phyloP scores from a whole-genome alignment of 1,140 invertebrate genomes.

The Ceratosolen fusciceps region DNA sequence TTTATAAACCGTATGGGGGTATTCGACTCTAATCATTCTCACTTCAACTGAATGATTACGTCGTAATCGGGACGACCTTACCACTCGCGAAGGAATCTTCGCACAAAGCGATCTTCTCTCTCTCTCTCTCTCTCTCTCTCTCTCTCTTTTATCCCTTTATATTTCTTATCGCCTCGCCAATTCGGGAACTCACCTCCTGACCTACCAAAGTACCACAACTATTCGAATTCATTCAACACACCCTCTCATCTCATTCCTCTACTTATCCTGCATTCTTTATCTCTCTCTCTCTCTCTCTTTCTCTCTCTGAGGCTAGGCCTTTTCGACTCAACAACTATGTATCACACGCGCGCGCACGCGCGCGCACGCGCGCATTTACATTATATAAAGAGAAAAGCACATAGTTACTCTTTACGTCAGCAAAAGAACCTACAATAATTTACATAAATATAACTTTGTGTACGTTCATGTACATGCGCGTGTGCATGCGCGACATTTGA shows the following conservation, averaged over 20 bases:
- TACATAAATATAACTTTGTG: slow-evolving; percentile 2
- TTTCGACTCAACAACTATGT: not conserved
- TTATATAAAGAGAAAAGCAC: not conserved
- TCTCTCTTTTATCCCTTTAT: no score
- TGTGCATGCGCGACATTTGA: not conserved
- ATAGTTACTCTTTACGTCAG: not conserved
- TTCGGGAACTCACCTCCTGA: not conserved
- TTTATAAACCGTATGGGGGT: no score
- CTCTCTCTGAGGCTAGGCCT: not conserved
- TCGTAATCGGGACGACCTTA: no score
- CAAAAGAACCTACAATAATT: not conserved
- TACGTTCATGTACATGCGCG: not conserved
- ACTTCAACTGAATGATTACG: no score
- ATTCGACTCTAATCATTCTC: no score
- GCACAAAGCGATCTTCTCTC: not conserved
- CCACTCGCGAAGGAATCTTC: no score
- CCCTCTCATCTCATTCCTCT: not conserved
- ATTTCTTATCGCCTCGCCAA: not conserved
- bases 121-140: no score
- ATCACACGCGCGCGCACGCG: no score
- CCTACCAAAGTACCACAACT: not conserved
- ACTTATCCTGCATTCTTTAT: not conserved
- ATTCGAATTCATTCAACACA: no score
- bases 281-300: not conserved
- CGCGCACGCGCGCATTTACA: no score